Conservation (phyloP, 2,113 vertebrate species). For the Eleginops maclovinus region DNA sequence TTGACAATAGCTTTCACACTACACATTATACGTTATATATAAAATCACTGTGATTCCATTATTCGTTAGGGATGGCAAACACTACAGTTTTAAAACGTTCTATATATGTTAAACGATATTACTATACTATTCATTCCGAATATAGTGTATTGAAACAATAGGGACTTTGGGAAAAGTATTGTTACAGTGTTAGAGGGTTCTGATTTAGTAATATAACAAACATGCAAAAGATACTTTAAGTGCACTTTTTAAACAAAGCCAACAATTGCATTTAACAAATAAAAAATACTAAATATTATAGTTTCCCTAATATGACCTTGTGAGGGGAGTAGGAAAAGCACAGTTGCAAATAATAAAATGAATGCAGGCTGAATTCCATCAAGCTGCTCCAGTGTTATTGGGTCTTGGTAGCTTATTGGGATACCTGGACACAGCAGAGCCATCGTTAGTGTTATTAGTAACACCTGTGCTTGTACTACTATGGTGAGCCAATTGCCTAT, state of each 20-base stretch:
- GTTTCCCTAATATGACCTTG: neutral
- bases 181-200: neutral
- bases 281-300: neutral
- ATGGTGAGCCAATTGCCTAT: neutral
- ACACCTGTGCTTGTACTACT: neutral
- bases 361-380: neutral
- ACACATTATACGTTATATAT: neutral
- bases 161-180: neutral
- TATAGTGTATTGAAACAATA: neutral
- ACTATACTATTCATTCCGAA: neutral
- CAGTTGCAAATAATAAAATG: neutral
- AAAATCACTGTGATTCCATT: neutral
- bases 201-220: neutral
- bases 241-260: too few relatives aligned
- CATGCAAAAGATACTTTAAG: neutral
- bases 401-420: neutral
- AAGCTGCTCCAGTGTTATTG: neutral
- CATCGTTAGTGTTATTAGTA: neutral
- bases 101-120: too few relatives aligned
- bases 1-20: constrained; percentile 27
- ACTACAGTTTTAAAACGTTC: too few relatives aligned
- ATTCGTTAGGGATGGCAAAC: neutral
- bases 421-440: neutral
- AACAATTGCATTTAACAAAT: too few relatives aligned
- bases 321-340: neutral